Conservation (phyloP, 2,797 vertebrate species). For the Neomorphus geoffroyi region DNA sequence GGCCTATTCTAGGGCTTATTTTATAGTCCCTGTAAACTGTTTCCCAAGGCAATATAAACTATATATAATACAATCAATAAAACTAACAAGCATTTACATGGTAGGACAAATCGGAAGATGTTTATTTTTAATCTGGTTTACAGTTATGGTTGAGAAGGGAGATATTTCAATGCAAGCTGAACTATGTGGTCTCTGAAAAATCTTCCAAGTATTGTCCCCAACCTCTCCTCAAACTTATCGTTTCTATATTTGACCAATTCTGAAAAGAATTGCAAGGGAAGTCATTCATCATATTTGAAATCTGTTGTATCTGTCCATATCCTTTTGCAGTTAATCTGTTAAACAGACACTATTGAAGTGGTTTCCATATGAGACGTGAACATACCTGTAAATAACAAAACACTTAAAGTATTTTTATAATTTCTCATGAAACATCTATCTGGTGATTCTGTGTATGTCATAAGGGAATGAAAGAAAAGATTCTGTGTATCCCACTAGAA, state of each 20-base stretch:
- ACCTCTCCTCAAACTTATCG: rapidly evolving
- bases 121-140: conserved; percentile 17
- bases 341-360: neutral
- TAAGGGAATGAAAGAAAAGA: neutral
- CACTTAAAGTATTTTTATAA: neutral
- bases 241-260: neutral
- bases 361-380: neutral
- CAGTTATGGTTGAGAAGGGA: neutral
- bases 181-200: neutral
- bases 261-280: neutral
- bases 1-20: conserved; percentile 1
- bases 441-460: neutral
- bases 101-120: conserved; percentile 1
- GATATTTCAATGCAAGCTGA: neutral
- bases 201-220: neutral
- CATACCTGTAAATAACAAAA: neutral
- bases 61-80: conserved; percentile 7
- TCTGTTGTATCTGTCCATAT: neutral
- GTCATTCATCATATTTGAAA: neutral
- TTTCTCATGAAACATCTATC: neutral
- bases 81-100: conserved; percentile 14
- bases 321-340: neutral
- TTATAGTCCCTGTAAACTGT: conserved; percentile 9
- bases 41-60: conserved; percentile 20
- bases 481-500: neutral